These are phyloP conservation scores for Hyphantria cunea DNA, from an alignment of 1,140 invertebrate species.

Conservation along the genomic window DNA sequence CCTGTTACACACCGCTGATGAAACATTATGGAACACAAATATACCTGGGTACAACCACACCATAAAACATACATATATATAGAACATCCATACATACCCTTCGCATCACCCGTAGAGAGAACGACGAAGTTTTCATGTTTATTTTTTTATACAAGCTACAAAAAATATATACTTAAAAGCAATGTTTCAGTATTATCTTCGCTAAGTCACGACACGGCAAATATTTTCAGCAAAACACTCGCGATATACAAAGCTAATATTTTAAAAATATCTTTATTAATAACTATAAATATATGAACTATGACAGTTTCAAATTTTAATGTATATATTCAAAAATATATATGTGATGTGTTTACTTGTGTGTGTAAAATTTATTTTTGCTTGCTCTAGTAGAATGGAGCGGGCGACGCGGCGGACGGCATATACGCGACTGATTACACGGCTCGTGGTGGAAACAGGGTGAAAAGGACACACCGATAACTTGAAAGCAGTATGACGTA, in stretches of 20 bases:
- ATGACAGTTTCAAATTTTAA: constrained; percentile 11
- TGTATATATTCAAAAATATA: constrained; percentile 36
- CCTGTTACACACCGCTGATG: constrained; percentile 55
- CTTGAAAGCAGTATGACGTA: constrained; percentile 38
- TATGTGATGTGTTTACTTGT: constrained; percentile 40
- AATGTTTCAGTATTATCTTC: constrained; percentile 15
- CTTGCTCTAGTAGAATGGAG: constrained; percentile 31
- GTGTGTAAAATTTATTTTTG: constrained; percentile 37
- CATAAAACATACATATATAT: constrained; percentile 7
- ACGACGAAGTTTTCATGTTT: constrained; percentile 90
- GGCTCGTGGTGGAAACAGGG: constrained; percentile 62
- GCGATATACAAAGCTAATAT: constrained; percentile 28
- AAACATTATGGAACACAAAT: constrained; percentile 25
- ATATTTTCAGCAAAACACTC: constrained; percentile 14
- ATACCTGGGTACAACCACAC: constrained; percentile 9
- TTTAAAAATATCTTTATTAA: constrained; percentile 25
- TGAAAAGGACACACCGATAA: constrained; percentile 68
- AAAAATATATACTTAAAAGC: constrained; percentile 30
- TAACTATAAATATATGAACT: constrained; percentile 28
- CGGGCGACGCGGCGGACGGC: constrained; percentile 70
- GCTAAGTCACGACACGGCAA: constrained; percentile 15
- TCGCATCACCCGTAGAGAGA: constrained; percentile 89
- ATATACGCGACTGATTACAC: constrained; percentile 70
- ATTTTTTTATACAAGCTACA: constrained; percentile 48
- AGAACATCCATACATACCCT: constrained; percentile 83